Percentiles rank a stretch among this genome's conserved stretches.
Evolutionary conservation across 2,113 vertebrate species (phyloP).

Genomic region (Xenopus laevis): DNA sequence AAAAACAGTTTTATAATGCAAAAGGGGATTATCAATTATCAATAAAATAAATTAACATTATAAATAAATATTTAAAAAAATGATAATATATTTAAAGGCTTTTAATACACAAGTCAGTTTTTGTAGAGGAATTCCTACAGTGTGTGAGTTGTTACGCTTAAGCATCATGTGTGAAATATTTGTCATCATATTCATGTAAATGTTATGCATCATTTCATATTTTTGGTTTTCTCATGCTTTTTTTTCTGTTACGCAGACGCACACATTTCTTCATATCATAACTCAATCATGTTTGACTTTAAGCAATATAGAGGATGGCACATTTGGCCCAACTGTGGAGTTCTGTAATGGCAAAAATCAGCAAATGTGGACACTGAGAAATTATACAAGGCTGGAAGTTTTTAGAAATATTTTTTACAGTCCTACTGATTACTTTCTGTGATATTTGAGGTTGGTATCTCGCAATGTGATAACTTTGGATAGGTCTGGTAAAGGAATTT

Average conservation of each 20-base stretch:
- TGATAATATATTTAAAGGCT: too few relatives aligned
- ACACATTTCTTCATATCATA: conserved; percentile 83
- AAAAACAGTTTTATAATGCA: too few relatives aligned
- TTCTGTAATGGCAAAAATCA: conserved; percentile 71
- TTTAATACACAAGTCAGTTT: too few relatives aligned
- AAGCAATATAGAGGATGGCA: conserved; percentile 75
- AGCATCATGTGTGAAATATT: neutral
- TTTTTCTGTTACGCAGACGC: conserved; percentile 71
- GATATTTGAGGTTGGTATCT: conserved; percentile 58
- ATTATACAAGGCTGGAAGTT: conserved; percentile 78
- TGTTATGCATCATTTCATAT: neutral
- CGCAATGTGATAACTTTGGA: neutral
- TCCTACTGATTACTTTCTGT: conserved; percentile 85
- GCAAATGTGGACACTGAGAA: conserved; percentile 80
- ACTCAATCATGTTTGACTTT: conserved; percentile 92
- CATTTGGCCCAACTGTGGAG: conserved; percentile 79
- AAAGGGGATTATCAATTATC: too few relatives aligned
- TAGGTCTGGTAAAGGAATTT: neutral
- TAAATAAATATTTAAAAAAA: too few relatives aligned
- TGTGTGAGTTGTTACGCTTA: neutral
- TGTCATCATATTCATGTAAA: neutral
- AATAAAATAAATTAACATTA: too few relatives aligned
- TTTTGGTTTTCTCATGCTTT: conserved; percentile 30
- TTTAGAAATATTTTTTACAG: conserved; percentile 82
- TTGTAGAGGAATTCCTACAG: too few relatives aligned